A percentile compares a stretch with the other conserved stretches of the same genome.
Conservation (phyloP, 2,797 vertebrate species). For the Pipistrellus pygmaeus region DNA sequence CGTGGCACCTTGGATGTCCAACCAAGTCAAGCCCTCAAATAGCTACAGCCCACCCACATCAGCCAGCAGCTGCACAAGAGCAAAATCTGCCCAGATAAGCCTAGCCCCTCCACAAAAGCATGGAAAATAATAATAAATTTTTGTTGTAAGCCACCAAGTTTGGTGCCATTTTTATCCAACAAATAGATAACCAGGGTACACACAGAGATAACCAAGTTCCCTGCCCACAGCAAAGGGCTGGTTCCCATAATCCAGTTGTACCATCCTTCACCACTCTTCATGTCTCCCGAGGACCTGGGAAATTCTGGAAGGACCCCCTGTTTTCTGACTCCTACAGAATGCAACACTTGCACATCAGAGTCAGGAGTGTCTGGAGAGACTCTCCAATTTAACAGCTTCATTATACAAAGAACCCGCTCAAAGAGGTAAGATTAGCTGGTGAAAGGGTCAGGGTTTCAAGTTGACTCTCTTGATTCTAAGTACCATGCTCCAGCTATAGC, state of each 20-base stretch:
- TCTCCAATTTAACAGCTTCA: neutral
- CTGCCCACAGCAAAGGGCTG: neutral
- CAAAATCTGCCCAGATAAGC: neutral
- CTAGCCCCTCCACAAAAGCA: neutral
- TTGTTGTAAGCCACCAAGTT: neutral
- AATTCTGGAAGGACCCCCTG: neutral
- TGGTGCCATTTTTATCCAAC: neutral
- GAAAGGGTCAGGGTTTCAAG: neutral
- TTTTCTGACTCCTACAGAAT: neutral
- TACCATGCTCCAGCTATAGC: neutral
- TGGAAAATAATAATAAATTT: neutral
- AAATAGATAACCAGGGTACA: neutral
- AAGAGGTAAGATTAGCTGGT: neutral
- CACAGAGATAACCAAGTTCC: neutral
- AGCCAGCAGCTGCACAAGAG: neutral
- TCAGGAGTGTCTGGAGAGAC: neutral
- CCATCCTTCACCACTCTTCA: neutral
- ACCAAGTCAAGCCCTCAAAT: neutral
- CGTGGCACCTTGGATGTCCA: neutral
- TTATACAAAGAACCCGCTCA: constrained; percentile 3
- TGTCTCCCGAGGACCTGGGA: neutral
- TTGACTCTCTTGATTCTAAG: neutral
- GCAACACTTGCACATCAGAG: neutral
- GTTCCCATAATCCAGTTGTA: neutral
- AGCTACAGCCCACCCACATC: neutral